Evolutionary conservation across 2,888 invertebrate genomes (phyloP), one percentile per base, ranked within the genome.

Genomic region (Coleophora flavipennella): DNA sequence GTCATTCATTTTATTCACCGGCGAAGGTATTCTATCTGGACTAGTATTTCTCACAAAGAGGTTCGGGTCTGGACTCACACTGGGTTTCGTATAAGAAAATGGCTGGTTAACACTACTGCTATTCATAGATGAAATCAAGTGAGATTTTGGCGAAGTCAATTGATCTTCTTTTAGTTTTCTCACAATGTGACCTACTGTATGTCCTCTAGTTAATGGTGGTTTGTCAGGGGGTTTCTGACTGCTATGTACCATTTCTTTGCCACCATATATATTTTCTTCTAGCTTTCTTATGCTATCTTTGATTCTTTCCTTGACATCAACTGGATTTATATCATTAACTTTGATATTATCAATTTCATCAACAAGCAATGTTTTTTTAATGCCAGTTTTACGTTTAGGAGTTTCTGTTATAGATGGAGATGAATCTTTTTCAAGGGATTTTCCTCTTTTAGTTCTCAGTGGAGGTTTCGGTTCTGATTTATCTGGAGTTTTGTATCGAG

Each of bases 121-220:
- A 48, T 88, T 87, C 36, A 87, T 76, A 20, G 90, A 88, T 12
- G 88, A 80, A 40, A 91, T 86, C 66, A 90, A 78, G 58, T 88
- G 88, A 27, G 87, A 71, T 55, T 88, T 89, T 34, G 91, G 89
- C 1, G 90, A 87, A 8, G 90, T 88, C 36, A 88, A 83, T 51
- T 89, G 89, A 52, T 92, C 92, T 71, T 89, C 89, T 46, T 90
- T 92, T 43, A 94, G 69, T 49, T 92, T 88, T 59, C 90, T 91
- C 26, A 93, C 91, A 86, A 94, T 90, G 42, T 89, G 90, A 67
- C 91, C 90, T 25, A 94, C 92, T n/a, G 91, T 88, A 34, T 89
- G 84, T 25, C 91, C 91, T 67, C 90, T 88, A 32, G 91, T 91
- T 43, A 91, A 72, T 41, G 90, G 90, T 48, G 89, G 85, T 53